Evolutionary conservation across 2,888 invertebrate genomes (phyloP).

Genomic region (Eupithecia pulchellata): DNA sequence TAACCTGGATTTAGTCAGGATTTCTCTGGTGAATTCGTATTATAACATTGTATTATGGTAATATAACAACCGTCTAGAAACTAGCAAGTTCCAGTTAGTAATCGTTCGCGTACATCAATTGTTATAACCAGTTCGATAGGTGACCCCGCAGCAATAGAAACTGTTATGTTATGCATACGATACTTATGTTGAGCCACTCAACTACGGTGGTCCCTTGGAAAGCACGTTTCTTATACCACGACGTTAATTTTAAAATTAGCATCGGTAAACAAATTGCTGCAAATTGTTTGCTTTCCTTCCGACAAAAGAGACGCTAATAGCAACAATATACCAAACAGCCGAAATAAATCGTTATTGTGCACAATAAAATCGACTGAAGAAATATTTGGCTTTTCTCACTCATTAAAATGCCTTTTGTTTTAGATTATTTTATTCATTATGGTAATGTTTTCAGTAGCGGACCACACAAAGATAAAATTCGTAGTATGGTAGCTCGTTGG

Average conservation of each 20-base stretch:
- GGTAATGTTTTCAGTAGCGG: constrained; percentile 60
- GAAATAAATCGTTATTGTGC: constrained; percentile 42
- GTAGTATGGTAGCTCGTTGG: constrained; percentile 61
- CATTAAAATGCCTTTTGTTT: constrained; percentile 50
- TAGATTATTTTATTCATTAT: constrained; percentile 56
- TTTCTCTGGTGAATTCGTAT: not conserved
- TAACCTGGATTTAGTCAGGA: not conserved
- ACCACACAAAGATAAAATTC: constrained; percentile 73
- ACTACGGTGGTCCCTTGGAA: constrained; percentile 74
- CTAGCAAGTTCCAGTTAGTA: not conserved
- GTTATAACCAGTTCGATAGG: constrained; percentile 28
- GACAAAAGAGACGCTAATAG: constrained; percentile 62
- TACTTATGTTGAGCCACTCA: constrained; percentile 52
- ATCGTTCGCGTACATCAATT: constrained; percentile 13
- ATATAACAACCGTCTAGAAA: not conserved
- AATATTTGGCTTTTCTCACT: constrained; percentile 45
- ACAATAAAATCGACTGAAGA: constrained; percentile 40
- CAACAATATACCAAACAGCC: constrained; percentile 46
- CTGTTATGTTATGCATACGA: constrained; percentile 45
- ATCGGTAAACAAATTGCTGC: constrained; percentile 75
- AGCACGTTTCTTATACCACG: constrained; percentile 81
- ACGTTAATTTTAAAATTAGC: constrained; percentile 84
- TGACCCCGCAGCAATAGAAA: constrained; percentile 41
- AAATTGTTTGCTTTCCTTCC: constrained; percentile 66
- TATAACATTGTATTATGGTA: constrained; percentile 3